Conservation (phyloP, 2,797 vertebrate species). For the Rhynchonycteris naso region DNA sequence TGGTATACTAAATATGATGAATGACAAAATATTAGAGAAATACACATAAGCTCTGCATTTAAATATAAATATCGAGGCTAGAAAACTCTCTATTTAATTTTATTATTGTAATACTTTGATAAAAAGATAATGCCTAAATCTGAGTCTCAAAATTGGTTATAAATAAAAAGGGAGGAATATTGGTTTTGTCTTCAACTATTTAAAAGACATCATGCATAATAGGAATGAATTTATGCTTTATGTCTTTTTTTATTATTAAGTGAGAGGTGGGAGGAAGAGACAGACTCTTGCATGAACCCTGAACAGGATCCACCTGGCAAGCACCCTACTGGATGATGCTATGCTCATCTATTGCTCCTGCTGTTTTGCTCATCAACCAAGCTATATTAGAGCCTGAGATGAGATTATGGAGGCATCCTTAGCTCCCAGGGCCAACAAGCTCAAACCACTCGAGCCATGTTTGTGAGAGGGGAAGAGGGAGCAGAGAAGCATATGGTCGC, state of each 20-base stretch:
- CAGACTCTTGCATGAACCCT: too few relatives aligned
- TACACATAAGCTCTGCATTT: background rate
- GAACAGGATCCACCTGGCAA: too few relatives aligned
- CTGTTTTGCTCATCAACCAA: too few relatives aligned
- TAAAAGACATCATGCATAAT: background rate
- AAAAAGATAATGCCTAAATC: background rate
- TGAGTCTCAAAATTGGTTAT: background rate
- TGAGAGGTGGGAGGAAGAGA: too few relatives aligned
- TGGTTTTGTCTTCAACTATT: background rate
- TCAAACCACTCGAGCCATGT: too few relatives aligned
- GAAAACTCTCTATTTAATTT: constrained; percentile 7
- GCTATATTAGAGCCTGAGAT: too few relatives aligned
- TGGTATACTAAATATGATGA: background rate
- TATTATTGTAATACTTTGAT: background rate
- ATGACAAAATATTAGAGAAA: constrained; percentile 20
- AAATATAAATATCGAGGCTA: background rate
- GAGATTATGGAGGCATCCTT: too few relatives aligned
- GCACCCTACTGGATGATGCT: too few relatives aligned
- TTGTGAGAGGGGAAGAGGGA: too few relatives aligned
- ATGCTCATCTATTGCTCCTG: too few relatives aligned
- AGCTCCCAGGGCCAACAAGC: too few relatives aligned
- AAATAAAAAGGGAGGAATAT: background rate
- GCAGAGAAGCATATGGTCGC: too few relatives aligned
- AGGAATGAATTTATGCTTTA: background rate
- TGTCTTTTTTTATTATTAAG: background rate